Evolutionary conservation across 2,797 vertebrate genomes (phyloP), one percentile per base, ranked within the genome.

Genomic region (Pseudochirops corinnae): DNA sequence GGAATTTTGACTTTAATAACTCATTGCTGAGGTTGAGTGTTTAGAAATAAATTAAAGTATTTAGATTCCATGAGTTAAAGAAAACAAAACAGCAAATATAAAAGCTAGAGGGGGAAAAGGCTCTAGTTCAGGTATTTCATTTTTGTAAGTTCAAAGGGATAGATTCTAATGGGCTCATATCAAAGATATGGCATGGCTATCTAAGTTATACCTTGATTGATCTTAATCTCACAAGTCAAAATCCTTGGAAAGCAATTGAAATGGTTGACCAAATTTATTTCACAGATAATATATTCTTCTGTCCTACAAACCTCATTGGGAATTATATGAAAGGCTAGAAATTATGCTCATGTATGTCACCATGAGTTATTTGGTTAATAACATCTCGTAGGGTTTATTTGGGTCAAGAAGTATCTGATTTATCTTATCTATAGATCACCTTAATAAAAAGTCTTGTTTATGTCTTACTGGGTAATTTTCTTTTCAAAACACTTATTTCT

Each of bases 401-500:
- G 55, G 14, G 24, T 91, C 60, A 96, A 95, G 31, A 0, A 55
- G 62, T 50, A 0, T 62, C 28, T 95, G 13, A 3, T 91, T 96
- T 96, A 93, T 67, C 21, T 95, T 93, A 39, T 46, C 92, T 95
- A 7, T 93, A 82, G 18, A n/a, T 91, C 53, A 92, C 29, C 7
- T 91, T 95, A 95, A 92, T 56, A 93, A 96, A 46, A 96, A 92
- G 4, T 87, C 9, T 94, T 62, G 24, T 56, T 90, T 95, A 94
- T 95, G 92, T 52, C 33, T 90, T 57, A 7, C 12, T 96, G 11
- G 0, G 56, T 90, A 93, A 90, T 90, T 93, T 96, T 82, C 31
- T 93, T 94, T 94, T 29, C 92, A 18, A 58, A 93, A 1, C 0
- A 92, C n/a, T 56, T 87, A 53, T 9, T n/a, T 60, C 1, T 50